Evolutionary conservation across 2,797 vertebrate species (phyloP).

Genomic region (Anisognathus igniventris): DNA sequence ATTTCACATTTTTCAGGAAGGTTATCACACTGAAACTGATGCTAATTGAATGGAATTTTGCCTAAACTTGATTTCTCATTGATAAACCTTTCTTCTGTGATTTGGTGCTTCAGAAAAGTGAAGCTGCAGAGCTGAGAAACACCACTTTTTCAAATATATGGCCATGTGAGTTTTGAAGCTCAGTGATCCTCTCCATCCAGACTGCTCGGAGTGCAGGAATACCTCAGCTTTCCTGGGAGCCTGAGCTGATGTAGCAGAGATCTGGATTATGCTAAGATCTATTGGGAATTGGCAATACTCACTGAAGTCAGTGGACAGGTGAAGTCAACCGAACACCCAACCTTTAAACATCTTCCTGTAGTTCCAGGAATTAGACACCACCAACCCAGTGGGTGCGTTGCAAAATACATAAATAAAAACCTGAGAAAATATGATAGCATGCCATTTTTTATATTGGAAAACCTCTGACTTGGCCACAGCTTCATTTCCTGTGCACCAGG

Average conservation of each 20-base stretch:
- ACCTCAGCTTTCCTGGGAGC: neutral
- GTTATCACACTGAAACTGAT: neutral
- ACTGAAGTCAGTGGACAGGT: neutral
- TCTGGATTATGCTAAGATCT: neutral
- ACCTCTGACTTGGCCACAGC: neutral
- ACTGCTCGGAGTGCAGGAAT: neutral
- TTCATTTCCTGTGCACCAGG: neutral
- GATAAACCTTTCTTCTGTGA: neutral
- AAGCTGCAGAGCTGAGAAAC: neutral
- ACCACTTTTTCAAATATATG: neutral
- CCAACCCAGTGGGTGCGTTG: neutral
- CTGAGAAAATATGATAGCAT: rapidly evolving
- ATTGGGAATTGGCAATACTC: neutral
- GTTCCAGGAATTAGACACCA: neutral
- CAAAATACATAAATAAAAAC: neutral
- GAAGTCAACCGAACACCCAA: neutral
- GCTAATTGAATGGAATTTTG: neutral
- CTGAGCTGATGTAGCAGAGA: neutral
- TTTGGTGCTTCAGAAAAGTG: neutral
- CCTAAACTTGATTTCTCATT: neutral
- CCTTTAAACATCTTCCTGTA: neutral
- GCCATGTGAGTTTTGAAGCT: neutral
- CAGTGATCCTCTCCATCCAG: neutral
- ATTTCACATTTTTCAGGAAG: neutral
- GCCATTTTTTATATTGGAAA: neutral